phyloP scores from a whole-genome alignment of 2,888 invertebrate species.

The Furcula furcula region DNA sequence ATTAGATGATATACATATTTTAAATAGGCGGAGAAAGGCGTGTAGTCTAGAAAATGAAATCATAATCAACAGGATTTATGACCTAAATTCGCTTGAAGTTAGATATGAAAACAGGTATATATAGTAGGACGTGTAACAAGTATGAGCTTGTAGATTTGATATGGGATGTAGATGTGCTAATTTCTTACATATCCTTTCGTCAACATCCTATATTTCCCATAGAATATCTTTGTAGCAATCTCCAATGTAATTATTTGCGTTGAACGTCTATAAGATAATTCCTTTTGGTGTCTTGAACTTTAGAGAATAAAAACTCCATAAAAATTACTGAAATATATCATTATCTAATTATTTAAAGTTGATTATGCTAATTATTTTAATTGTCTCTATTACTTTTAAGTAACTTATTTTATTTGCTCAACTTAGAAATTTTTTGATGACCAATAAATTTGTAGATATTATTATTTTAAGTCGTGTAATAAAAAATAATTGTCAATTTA shows the following conservation, averaged over 20 bases:
- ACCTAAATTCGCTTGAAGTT: constrained; percentile 55
- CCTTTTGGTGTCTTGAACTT: no score
- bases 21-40: constrained; percentile 54
- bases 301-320: no score
- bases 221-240: no score
- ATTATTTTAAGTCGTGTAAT: no score
- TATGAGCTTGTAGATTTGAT: constrained; percentile 76
- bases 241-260: no score
- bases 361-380: no score
- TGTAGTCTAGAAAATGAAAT: constrained; percentile 54
- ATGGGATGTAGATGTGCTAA: constrained; percentile 43
- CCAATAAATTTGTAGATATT: no score
- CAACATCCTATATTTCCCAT: constrained; percentile 20
- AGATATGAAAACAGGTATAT: constrained; percentile 46
- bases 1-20: constrained; percentile 77
- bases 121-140: constrained; percentile 60
- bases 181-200: constrained; percentile 26
- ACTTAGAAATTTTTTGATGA: no score
- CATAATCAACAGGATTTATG: constrained; percentile 56
- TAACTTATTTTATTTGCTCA: background rate
- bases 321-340: no score
- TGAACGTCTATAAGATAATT: no score
- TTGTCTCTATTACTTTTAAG: background rate
- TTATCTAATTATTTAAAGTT: no score
- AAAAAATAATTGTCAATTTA: background rate